These are phyloP conservation scores for Athene noctua DNA, from an alignment of 2,113 vertebrate species.

Conservation along the genomic window DNA sequence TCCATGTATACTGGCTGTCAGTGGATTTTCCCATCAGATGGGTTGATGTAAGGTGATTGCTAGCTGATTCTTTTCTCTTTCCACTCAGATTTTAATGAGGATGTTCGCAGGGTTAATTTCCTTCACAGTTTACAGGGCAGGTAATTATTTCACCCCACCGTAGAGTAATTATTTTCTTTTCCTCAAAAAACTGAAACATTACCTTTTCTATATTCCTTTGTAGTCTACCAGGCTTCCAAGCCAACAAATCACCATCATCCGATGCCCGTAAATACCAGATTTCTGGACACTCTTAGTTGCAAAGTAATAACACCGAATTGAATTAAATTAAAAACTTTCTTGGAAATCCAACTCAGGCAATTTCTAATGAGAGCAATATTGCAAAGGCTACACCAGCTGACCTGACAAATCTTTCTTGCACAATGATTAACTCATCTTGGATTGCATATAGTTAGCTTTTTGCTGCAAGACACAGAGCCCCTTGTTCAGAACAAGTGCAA, in stretches of 20 bases:
- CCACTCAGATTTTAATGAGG: background rate
- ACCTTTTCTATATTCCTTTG: background rate
- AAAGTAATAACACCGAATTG: background rate
- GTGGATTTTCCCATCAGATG: background rate
- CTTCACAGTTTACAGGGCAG: background rate
- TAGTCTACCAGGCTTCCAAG: background rate
- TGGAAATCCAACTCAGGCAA: background rate
- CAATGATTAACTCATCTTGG: background rate
- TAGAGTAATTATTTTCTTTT: background rate
- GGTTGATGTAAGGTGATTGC: background rate
- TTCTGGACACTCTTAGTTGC: background rate
- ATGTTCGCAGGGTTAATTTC: background rate
- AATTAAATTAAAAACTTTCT: background rate
- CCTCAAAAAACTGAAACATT: background rate
- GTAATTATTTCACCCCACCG: background rate
- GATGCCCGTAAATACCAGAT: background rate
- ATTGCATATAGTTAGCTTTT: background rate
- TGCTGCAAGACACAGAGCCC: background rate
- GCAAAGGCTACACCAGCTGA: background rate
- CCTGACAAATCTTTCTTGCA: background rate
- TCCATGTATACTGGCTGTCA: accelerated
- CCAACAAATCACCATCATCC: background rate
- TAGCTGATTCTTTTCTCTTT: background rate
- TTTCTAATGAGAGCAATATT: background rate
- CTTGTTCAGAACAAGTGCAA: background rate